These are phyloP conservation scores for Chrysotoxum bicinctum DNA, from an alignment of 2,888 invertebrate species.

Conservation along the genomic window DNA sequence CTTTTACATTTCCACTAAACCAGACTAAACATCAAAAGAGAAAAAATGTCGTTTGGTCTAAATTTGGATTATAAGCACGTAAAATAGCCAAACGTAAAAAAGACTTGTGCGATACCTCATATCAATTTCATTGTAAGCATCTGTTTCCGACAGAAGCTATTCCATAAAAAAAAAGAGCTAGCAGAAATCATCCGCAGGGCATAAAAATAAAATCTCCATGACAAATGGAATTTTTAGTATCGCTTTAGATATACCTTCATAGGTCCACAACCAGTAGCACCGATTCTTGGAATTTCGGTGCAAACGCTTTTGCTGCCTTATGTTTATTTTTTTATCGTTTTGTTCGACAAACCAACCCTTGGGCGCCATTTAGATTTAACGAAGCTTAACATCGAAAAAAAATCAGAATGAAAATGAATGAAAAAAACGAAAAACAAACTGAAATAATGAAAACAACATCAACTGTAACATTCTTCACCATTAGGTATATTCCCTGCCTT, in stretches of 20 bases:
- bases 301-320: background rate
- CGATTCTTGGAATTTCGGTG: conserved; percentile 13
- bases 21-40: background rate
- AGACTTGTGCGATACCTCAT: background rate
- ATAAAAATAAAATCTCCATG: conserved; percentile 32
- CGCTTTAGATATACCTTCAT: conserved; percentile 31
- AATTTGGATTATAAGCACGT: conserved; percentile 25
- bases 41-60: background rate
- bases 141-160: conserved; percentile 25
- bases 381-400: conserved; percentile 35
- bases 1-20: background rate
- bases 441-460: conserved; percentile 19
- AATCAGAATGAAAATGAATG: background rate
- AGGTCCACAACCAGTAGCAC: background rate
- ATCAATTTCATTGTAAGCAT: conserved; percentile 40
- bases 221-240: conserved; percentile 44
- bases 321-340: background rate
- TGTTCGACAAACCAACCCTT: conserved; percentile 5
- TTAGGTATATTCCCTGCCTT: background rate
- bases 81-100: conserved; percentile 30
- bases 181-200: conserved; percentile 12
- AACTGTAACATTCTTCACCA: conserved; percentile 45
- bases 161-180: conserved; percentile 18
- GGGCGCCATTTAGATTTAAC: conserved; percentile 32
- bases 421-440: background rate